Base-by-base conservation (phyloP, 2,113 vertebrate genomes). In the Turnix velox region DNA sequence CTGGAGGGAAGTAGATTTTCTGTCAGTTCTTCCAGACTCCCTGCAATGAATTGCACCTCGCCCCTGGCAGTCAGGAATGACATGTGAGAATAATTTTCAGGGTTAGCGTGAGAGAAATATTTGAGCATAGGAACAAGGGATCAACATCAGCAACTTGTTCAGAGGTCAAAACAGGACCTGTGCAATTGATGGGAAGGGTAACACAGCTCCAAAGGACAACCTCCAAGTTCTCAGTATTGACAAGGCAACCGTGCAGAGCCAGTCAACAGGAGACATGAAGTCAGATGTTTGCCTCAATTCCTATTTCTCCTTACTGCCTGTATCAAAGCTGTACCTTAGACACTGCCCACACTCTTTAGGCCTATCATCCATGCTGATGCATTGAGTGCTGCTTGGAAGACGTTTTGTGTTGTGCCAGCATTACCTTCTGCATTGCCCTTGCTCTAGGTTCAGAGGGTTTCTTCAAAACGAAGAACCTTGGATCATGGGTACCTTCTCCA, bases 171-270 rank as follows among this genome's bases (percentile, higher is more conserved):
- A 72, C 3, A 46, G 7, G 9, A 59, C 28, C 10, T 42, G 14
- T 45, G 62, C 15, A 46, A 11, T 33, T 1, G 4, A 7, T 85
- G 20, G 23, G 48, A 76, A 63, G 10, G 28, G 14, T 35, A 40
- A 35, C 7, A 33, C 13, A 9, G 5, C 27, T 82, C 35, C 66
- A 51, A 16, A 68, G n/a, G 13, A 24, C 43, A 43, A 55, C 4
- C 3, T 5, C 7, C 12, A 40, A 16, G 62, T 82, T 84, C 35
- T 14, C 23, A 20, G 0, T 16, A 37, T 12, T 4, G 4, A 1
- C 10, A 66, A 37, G 33, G 14, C 49, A 84, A 35, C 28, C 79
- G 20, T 6, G 19, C 1, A 1, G 51, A 85, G 23, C 22, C 40
- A 68, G 7, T 14, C 43, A 28, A 13, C 19, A 65, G 49, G 7